phyloP scores from a whole-genome alignment of 2,113 vertebrate genomes.

The Corythornis madagascariensis region DNA sequence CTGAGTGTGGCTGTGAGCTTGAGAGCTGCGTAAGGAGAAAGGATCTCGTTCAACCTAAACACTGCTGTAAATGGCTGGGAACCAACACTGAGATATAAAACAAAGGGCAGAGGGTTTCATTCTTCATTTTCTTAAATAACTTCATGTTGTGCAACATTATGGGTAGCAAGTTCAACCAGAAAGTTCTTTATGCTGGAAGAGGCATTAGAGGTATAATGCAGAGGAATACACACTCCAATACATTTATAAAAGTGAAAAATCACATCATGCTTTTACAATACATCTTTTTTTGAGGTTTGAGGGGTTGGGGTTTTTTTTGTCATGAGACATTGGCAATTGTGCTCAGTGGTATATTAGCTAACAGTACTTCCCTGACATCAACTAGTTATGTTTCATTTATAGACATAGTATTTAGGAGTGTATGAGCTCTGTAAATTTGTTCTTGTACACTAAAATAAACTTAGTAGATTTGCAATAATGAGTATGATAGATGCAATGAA shows the following conservation, averaged over 20 bases:
- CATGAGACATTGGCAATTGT: not conserved
- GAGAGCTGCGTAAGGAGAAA: not conserved
- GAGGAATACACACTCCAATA: not conserved
- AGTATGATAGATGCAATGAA: not conserved
- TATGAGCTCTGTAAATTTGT: not conserved
- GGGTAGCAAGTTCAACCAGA: not conserved
- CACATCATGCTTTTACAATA: not conserved
- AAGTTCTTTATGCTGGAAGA: slow-evolving; percentile 34
- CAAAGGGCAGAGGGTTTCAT: not conserved
- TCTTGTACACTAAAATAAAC: not conserved
- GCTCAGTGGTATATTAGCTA: not conserved
- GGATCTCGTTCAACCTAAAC: not conserved
- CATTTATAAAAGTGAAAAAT: slow-evolving; percentile 52
- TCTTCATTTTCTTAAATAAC: slow-evolving; percentile 31
- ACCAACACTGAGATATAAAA: slow-evolving; percentile 11
- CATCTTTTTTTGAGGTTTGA: not conserved
- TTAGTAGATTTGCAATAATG: not conserved
- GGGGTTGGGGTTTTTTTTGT: not conserved
- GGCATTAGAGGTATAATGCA: slow-evolving; percentile 2
- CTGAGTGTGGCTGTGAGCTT: not conserved
- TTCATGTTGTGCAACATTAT: slow-evolving; percentile 1
- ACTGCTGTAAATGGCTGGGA: not conserved
- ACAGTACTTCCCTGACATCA: not conserved
- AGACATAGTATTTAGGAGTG: not conserved
- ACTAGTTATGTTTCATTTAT: not conserved